Evolutionary conservation across 2,888 invertebrate species (phyloP).

Genomic region (Tupiocoris notatus): DNA sequence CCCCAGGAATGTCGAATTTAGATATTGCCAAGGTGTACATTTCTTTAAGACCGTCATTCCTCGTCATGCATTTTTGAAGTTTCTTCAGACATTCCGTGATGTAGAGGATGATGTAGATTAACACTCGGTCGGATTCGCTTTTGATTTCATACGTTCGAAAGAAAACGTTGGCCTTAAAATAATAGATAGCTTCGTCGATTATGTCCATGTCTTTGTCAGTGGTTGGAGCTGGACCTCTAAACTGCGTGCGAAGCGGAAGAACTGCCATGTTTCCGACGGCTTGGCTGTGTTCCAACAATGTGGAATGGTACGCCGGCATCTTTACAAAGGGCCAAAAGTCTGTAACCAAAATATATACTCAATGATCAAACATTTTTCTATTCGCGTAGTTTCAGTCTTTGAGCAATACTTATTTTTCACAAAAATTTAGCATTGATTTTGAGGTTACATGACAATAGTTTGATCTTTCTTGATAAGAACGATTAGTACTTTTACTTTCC

Average conservation of each 20-base stretch:
- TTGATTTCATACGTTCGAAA: slow-evolving; percentile 99
- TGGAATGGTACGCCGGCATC: slow-evolving; percentile 84
- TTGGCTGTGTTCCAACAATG: slow-evolving; percentile 70
- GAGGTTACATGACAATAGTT: too few species aligned
- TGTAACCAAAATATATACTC: too few species aligned
- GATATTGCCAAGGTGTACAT: slow-evolving; percentile 94
- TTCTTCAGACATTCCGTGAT: slow-evolving; percentile 96
- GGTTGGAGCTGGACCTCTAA: slow-evolving; percentile 87
- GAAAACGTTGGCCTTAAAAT: slow-evolving; percentile 98
- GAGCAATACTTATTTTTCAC: too few species aligned
- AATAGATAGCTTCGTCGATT: slow-evolving; percentile 95
- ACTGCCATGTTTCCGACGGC: slow-evolving; percentile 90
- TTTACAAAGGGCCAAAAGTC: too few species aligned
- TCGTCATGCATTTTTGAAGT: slow-evolving; percentile 85
- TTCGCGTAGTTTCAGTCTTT: too few species aligned
- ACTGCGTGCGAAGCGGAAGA: slow-evolving; percentile 84
- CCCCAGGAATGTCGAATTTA: slow-evolving; percentile 95
- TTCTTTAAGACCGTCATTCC: slow-evolving; percentile 87
- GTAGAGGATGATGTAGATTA: slow-evolving; percentile 96
- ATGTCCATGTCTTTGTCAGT: slow-evolving; percentile 73
- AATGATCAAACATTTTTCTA: too few species aligned
- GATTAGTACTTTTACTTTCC: too few species aligned
- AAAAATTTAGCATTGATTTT: too few species aligned
- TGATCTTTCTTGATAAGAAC: too few species aligned
- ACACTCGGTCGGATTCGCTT: slow-evolving; percentile 93